A percentile compares a stretch with the other conserved stretches of the same genome.
Conservation (phyloP, 2,113 vertebrate species). For the Ursus arctos region DNA sequence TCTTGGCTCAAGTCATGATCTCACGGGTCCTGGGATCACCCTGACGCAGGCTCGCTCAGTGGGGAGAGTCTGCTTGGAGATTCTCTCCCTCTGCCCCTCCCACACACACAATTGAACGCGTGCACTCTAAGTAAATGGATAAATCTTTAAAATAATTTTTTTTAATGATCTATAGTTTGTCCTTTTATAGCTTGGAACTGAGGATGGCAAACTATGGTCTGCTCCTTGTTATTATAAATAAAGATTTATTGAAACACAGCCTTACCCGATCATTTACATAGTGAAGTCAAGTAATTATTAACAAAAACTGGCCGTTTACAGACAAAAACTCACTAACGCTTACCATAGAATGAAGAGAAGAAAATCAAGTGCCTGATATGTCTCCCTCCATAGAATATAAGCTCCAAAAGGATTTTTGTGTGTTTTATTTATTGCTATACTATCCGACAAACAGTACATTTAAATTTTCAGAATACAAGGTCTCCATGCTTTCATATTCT, state of each 20-base stretch:
- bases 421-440: neutral
- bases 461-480: slow-evolving; percentile 5
- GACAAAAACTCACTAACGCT: neutral
- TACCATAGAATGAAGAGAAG: neutral
- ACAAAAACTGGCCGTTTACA: neutral
- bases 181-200: neutral
- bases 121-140: neutral
- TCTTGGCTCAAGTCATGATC: neutral
- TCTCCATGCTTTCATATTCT: neutral
- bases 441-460: neutral
- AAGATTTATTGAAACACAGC: neutral
- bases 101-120: neutral
- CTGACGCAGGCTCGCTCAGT: neutral
- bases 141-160: neutral
- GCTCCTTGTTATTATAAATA: neutral
- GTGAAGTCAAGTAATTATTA: neutral
- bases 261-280: neutral
- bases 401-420: neutral
- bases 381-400: neutral
- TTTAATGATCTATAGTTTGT: neutral
- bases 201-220: neutral
- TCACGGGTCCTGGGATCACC: neutral
- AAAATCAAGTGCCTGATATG: neutral
- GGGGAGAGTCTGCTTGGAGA: neutral
- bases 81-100: neutral